Percentiles rank a stretch among this genome's conserved stretches.
These are phyloP conservation scores for Spea bombifrons DNA, from an alignment of 2,113 vertebrate genomes.

Conservation along the genomic window DNA sequence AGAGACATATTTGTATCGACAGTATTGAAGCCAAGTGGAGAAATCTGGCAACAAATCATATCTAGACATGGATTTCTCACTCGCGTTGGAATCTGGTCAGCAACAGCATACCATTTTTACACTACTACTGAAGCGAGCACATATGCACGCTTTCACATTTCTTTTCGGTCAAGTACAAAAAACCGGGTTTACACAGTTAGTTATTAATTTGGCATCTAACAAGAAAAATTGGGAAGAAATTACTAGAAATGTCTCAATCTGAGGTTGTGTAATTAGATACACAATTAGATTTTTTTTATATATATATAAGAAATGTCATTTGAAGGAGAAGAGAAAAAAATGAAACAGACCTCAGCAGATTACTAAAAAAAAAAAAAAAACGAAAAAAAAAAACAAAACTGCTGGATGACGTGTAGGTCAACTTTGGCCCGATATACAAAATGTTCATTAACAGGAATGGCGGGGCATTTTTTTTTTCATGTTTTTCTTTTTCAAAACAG, in stretches of 20 bases:
- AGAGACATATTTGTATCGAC: neutral
- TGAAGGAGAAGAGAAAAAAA: neutral
- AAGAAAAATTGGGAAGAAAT: conserved; percentile 1
- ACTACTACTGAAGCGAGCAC: neutral
- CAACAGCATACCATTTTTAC: no score
- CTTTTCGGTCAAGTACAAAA: conserved; percentile 21
- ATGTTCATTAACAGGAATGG: conserved; percentile 58
- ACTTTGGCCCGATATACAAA: conserved; percentile 73
- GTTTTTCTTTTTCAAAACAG: conserved; percentile 53
- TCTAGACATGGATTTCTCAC: neutral
- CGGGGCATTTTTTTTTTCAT: conserved; percentile 47
- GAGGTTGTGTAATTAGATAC: no score
- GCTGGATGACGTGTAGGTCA: conserved; percentile 59
- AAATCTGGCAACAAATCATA: neutral
- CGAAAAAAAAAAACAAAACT: conserved; percentile 29
- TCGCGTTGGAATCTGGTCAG: neutral
- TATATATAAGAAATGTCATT: neutral
- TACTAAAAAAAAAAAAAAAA: neutral
- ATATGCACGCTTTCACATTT: conserved; percentile 23
- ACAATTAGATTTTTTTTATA: neutral
- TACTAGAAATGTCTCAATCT: conserved; percentile 2
- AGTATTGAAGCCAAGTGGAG: neutral
- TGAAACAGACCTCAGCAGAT: neutral
- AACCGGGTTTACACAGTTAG: conserved; percentile 31
- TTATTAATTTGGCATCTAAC: conserved; percentile 39